These are phyloP conservation scores for Metopia argyrocephala DNA, from an alignment of 2,888 invertebrate species.

Conservation along the genomic window DNA sequence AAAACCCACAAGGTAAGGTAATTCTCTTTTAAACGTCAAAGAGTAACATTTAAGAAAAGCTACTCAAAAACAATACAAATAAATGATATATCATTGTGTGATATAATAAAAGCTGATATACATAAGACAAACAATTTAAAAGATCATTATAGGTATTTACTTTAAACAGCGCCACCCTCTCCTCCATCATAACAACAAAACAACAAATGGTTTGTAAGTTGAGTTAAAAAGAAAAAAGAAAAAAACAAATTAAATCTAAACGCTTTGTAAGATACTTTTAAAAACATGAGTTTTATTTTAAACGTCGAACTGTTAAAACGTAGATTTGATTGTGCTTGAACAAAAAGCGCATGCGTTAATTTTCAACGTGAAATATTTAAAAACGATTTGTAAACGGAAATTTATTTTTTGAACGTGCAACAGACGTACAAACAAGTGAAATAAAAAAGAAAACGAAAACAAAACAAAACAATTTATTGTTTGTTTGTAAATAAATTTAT, in stretches of 20 bases:
- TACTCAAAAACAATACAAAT: neutral
- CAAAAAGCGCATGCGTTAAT: slow-evolving; percentile 52
- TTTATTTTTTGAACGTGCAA: slow-evolving; percentile 30
- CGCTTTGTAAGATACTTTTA: slow-evolving; percentile 30
- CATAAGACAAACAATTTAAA: too few species aligned
- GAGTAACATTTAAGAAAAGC: slow-evolving; percentile 18
- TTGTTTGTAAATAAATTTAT: slow-evolving; percentile 60
- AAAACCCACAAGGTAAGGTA: neutral
- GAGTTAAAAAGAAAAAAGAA: neutral
- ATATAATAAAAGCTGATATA: slow-evolving; percentile 44
- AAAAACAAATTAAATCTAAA: slow-evolving; percentile 38
- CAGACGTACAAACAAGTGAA: neutral
- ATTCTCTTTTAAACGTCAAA: neutral
- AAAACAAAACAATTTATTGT: slow-evolving; percentile 52
- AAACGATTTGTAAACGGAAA: slow-evolving; percentile 36
- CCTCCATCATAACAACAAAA: neutral
- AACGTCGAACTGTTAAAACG: slow-evolving; percentile 63
- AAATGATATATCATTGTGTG: slow-evolving; percentile 45
- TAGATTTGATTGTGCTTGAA: slow-evolving; percentile 24
- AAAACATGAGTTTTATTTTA: slow-evolving; percentile 55
- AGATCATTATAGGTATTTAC: too few species aligned
- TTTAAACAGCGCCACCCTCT: neutral
- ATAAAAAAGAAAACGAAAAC: slow-evolving; percentile 11
- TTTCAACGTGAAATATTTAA: slow-evolving; percentile 16
- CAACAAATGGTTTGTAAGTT: neutral